These are phyloP conservation scores for Axea sp. DNA, from an alignment of 2,888 invertebrate species.

Conservation along the genomic window DNA sequence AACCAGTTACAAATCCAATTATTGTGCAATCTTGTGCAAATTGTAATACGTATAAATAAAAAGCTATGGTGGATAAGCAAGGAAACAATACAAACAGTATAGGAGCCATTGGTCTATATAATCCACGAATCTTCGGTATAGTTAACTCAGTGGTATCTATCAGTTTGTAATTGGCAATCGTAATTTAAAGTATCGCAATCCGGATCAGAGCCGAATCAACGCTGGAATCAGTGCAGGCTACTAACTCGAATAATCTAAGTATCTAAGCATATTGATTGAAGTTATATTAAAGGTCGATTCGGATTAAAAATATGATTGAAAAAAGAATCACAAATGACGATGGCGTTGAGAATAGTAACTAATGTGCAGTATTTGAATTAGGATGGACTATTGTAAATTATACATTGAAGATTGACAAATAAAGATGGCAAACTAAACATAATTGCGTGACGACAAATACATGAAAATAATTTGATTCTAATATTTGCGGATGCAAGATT, in stretches of 20 bases:
- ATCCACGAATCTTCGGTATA: slow-evolving; percentile 45
- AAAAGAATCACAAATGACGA: too few species aligned
- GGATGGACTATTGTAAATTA: too few species aligned
- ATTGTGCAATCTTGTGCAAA: slow-evolving; percentile 42
- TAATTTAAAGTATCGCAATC: slow-evolving; percentile 50
- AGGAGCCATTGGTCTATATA: slow-evolving; percentile 37
- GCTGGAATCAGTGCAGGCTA: slow-evolving; percentile 35
- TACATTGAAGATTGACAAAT: too few species aligned
- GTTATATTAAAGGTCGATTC: slow-evolving; percentile 15
- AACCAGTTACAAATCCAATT: slow-evolving; percentile 54
- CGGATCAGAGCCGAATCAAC: slow-evolving; percentile 41
- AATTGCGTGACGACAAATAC: too few species aligned
- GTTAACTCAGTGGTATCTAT: slow-evolving; percentile 40
- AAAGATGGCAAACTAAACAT: too few species aligned
- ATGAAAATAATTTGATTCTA: too few species aligned
- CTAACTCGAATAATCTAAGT: slow-evolving; percentile 36
- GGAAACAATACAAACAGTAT: slow-evolving; percentile 26
- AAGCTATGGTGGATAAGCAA: slow-evolving; percentile 24
- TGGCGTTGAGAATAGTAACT: too few species aligned
- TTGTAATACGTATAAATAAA: slow-evolving; percentile 44
- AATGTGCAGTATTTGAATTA: too few species aligned
- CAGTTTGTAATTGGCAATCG: slow-evolving; percentile 54
- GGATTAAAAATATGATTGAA: slow-evolving; percentile 12
- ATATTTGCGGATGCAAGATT: too few species aligned
- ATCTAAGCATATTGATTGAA: slow-evolving; percentile 42